A percentile compares a stretch with the other conserved stretches of the same genome.
Evolutionary conservation across 2,797 vertebrate species (phyloP).

Genomic region (Crossoptilon crossoptilon): DNA sequence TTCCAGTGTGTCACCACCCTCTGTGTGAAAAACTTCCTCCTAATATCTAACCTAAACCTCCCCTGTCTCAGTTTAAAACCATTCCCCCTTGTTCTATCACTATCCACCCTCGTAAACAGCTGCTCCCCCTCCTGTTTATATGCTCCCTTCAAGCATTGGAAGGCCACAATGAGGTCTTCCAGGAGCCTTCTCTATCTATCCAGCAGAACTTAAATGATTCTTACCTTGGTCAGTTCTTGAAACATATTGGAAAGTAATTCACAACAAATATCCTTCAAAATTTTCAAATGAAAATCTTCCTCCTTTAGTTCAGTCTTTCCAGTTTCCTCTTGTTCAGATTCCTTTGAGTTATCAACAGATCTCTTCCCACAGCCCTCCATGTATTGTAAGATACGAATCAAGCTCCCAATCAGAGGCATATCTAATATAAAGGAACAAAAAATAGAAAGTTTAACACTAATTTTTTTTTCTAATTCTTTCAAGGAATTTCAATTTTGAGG

Average conservation of each 20-base stretch:
- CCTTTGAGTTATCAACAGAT: conserved; percentile 49
- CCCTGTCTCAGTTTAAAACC: too few relatives aligned
- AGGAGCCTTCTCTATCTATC: neutral
- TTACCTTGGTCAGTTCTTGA: conserved; percentile 86
- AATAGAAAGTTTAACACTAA: neutral
- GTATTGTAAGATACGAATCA: conserved; percentile 88
- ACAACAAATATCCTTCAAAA: conserved; percentile 87
- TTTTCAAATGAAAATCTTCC: conserved; percentile 86
- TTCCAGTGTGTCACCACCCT: too few relatives aligned
- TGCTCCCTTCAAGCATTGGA: too few relatives aligned
- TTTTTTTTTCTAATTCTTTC: neutral
- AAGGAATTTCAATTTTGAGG: neutral
- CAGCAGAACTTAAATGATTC: neutral
- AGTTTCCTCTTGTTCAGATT: conserved; percentile 56
- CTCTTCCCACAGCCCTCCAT: conserved; percentile 81
- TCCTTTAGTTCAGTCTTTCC: conserved; percentile 51
- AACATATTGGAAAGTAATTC: conserved; percentile 92
- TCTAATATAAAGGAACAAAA: conserved; percentile 68
- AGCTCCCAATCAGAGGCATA: conserved; percentile 84
- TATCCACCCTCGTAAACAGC: too few relatives aligned
- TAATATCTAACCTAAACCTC: too few relatives aligned
- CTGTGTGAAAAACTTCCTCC: too few relatives aligned
- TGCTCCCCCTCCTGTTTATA: too few relatives aligned
- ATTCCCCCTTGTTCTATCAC: too few relatives aligned
- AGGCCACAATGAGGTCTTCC: too few relatives aligned